Percentiles rank a stretch among this genome's conserved stretches.
Conservation (phyloP, 2,888 invertebrate genomes). For the Agrotis puta region DNA sequence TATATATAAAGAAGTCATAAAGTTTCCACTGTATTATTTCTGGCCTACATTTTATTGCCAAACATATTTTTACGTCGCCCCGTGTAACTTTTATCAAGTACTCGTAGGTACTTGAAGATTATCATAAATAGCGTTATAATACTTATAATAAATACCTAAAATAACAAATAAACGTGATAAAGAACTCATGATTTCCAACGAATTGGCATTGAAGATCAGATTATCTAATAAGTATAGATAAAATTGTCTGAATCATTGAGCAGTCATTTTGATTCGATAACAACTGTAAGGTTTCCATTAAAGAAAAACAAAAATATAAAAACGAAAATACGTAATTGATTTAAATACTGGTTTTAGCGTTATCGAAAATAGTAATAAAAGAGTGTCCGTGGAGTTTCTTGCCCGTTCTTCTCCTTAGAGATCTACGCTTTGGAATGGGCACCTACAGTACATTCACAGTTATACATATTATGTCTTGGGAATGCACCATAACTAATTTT, state of each 20-base stretch:
- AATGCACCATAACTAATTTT: no score
- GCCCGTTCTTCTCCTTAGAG: no score
- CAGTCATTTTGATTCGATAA: slow-evolving; percentile 4
- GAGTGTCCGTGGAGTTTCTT: no score
- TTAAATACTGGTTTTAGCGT: no score
- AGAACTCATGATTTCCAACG: background rate
- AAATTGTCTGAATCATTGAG: slow-evolving; percentile 5
- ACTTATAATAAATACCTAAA: background rate
- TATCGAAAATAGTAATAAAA: no score
- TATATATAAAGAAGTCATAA: background rate
- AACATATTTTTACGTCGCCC: slow-evolving; percentile 10
- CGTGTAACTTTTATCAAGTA: slow-evolving; percentile 1
- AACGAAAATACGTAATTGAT: no score
- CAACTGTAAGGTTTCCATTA: no score
- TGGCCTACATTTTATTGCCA: background rate
- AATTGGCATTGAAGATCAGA: background rate
- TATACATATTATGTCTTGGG: no score
- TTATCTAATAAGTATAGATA: background rate
- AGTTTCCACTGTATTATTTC: background rate
- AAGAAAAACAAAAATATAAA: no score
- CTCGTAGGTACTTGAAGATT: background rate
- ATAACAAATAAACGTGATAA: background rate
- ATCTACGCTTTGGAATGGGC: no score
- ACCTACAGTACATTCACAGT: no score
- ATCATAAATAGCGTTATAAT: background rate